These are phyloP conservation scores for Polyommatus icarus DNA, from an alignment of 2,888 invertebrate species.

Conservation along the genomic window DNA sequence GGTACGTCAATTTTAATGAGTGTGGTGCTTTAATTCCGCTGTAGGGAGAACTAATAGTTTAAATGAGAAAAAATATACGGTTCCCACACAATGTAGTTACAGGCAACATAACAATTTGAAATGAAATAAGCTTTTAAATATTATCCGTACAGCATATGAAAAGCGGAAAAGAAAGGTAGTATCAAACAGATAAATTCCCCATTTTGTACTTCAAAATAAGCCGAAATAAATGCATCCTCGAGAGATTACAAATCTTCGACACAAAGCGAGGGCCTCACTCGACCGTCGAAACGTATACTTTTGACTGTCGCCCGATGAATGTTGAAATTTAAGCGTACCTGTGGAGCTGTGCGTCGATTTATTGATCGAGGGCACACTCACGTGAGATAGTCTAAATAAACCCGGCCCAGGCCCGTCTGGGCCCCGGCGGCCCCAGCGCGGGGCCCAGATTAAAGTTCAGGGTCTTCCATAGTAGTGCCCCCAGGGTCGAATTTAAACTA, in stretches of 20 bases:
- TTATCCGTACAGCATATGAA: not conserved
- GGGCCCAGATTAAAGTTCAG: conserved; percentile 10
- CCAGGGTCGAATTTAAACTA: not conserved
- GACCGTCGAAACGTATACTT: not conserved
- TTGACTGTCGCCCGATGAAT: conserved; percentile 6
- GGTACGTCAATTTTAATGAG: not conserved
- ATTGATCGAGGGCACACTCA: conserved; percentile 38
- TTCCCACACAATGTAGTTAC: too few relatives aligned
- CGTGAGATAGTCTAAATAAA: conserved; percentile 23
- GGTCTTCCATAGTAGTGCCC: not conserved
- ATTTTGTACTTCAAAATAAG: not conserved
- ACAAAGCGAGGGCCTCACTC: conserved; percentile 21
- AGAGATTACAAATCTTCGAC: not conserved
- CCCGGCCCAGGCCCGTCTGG: conserved; percentile 7
- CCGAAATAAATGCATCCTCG: not conserved
- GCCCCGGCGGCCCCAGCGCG: not conserved
- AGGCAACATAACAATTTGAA: too few relatives aligned
- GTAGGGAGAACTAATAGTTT: not conserved
- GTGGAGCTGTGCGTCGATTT: conserved; percentile 42
- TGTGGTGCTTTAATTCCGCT: not conserved
- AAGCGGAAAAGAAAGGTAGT: not conserved
- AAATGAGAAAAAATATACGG: too few relatives aligned
- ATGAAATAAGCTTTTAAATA: not conserved
- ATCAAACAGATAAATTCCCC: not conserved
- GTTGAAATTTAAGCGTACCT: conserved; percentile 35